Percentiles rank a stretch among this genome's conserved stretches.
These are phyloP conservation scores for Atherinosoma microstoma DNA, from an alignment of 2,797 vertebrate genomes.

Conservation along the genomic window DNA sequence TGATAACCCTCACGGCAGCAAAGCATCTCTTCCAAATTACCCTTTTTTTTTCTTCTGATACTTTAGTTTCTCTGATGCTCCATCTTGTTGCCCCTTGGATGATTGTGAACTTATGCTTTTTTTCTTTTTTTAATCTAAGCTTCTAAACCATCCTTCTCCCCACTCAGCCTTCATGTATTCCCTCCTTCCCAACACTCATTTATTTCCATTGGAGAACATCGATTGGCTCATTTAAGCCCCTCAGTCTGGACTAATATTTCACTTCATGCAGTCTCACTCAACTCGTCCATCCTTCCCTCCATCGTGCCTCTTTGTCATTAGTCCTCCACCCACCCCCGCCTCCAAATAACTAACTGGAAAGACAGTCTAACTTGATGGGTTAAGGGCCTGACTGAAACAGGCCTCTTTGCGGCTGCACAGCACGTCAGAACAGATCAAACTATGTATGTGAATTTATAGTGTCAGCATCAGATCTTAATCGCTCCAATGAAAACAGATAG, in stretches of 20 bases:
- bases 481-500: slow-evolving; percentile 1
- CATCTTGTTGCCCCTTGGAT: slow-evolving; percentile 13
- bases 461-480: background rate
- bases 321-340: slow-evolving; percentile 31
- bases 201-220: slow-evolving; percentile 74
- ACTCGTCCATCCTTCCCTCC: slow-evolving; percentile 34
- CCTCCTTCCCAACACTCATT: slow-evolving; percentile 71
- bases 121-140: slow-evolving; percentile 11
- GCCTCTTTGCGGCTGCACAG: slow-evolving; percentile 25
- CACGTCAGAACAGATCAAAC: slow-evolving; percentile 5
- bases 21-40: background rate
- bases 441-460: background rate
- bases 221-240: slow-evolving; percentile 72
- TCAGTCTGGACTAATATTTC: slow-evolving; percentile 71
- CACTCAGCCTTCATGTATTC: slow-evolving; percentile 50
- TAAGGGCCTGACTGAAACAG: slow-evolving; percentile 37
- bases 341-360: slow-evolving; percentile 43
- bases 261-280: slow-evolving; percentile 43
- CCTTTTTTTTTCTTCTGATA: background rate
- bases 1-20: background rate
- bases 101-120: slow-evolving; percentile 30
- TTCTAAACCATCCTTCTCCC: slow-evolving; percentile 32
- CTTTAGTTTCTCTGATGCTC: slow-evolving; percentile 10
- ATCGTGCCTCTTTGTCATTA: slow-evolving; percentile 57
- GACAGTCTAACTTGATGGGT: slow-evolving; percentile 37